These are phyloP conservation scores for Hypothenemus hampei DNA, from an alignment of 1,140 invertebrate genomes.

Conservation along the genomic window DNA sequence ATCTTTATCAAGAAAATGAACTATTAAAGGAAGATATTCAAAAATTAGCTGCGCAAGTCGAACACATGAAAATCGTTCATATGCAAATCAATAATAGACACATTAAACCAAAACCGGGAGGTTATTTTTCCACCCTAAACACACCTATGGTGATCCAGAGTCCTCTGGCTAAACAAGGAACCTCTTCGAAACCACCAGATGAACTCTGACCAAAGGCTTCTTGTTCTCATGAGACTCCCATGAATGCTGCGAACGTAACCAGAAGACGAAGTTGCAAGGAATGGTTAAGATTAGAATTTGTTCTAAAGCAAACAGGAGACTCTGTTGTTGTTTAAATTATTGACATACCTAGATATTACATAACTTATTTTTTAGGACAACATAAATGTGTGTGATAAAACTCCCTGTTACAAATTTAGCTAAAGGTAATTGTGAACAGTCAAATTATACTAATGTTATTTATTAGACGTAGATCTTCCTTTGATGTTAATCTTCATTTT, in stretches of 20 bases:
- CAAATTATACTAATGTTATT: no score
- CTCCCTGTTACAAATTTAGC: no score
- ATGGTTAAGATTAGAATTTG: constrained; percentile 24
- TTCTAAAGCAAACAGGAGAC: constrained; percentile 23
- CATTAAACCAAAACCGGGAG: constrained; percentile 73
- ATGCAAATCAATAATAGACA: constrained; percentile 90
- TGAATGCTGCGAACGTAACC: background rate
- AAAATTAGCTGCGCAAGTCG: constrained; percentile 83
- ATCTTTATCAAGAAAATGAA: constrained; percentile 85
- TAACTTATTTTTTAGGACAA: no score
- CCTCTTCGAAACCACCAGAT: constrained; percentile 35
- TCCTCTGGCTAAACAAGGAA: constrained; percentile 47
- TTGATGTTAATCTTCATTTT: no score
- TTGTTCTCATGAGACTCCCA: background rate
- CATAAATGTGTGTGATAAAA: no score
- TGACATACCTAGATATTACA: no score
- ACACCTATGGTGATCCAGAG: constrained; percentile 49
- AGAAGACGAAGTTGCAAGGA: constrained; percentile 24
- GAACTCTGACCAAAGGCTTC: constrained; percentile 35
- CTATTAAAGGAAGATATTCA: constrained; percentile 90
- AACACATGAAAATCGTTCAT: constrained; percentile 88
- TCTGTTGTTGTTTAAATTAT: constrained; percentile 27
- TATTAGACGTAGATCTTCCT: no score
- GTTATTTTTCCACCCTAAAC: constrained; percentile 61
- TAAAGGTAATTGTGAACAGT: no score